Base-by-base conservation (phyloP, 1,140 invertebrate species). In the Octopus sinensis region DNA sequence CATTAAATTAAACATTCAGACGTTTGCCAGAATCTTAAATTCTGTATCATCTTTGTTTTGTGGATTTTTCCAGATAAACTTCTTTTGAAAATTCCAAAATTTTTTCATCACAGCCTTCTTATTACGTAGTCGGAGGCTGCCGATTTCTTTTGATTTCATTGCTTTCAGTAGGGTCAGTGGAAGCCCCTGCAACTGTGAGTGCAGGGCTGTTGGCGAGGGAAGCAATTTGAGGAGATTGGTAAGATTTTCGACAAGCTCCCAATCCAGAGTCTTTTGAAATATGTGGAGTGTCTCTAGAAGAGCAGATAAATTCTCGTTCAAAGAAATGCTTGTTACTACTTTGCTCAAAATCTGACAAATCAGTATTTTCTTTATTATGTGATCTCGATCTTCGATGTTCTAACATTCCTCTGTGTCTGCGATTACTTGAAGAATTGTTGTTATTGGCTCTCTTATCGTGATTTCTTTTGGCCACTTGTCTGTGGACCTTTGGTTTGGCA, bases 101-200 rank as follows among this genome's bases (percentile, higher is more conserved):
- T 71, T 71, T 71, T 71, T 71, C 30, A 71, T 71, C 68, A 71
- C 68, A 71, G 68, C 68, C 30, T 71, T 71, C 30, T 71, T 71
- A 71, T 71, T 23, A 71, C 68, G 68, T 71, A 71, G 30, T n/a
- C 30, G 68, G 30, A 71, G 68, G 7, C 17, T 71, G 68, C 5
- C 13, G 68, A 6, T 13, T 13, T 13, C 13, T 71, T 17, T 71
- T 71, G 68, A 23, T 12, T n/a, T 5, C 17, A 23, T 17, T 71
- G 5, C 7, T 23, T 62, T 62, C 56, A 10, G 9, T 17, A 5
- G 5, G 5, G 7, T 5, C 7, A 10, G 17, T 13, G 13, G 17
- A 13, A 71, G 17, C 68, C 17, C 30, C 17, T n/a, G 68, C 13
- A 71, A 17, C 68, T 6, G 30, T 13, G 17, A n/a, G 68, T 7